phyloP scores from a whole-genome alignment of 2,797 vertebrate genomes.

The Xerus rutilus region DNA sequence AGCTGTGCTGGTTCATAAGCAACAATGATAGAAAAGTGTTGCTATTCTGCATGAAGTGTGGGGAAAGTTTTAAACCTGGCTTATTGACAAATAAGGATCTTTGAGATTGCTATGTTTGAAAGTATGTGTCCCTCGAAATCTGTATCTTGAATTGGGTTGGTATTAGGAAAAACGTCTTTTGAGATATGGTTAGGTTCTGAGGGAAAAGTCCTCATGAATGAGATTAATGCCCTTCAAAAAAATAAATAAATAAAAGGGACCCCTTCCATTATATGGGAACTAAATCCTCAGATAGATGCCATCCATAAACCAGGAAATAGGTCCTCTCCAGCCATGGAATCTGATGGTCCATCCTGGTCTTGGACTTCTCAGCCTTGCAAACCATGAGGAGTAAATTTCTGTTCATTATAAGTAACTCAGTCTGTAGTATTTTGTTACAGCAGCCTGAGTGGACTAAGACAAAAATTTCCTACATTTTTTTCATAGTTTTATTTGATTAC shows the following conservation, averaged over 20 bases:
- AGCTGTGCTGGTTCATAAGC: neutral
- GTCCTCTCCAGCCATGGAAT: neutral
- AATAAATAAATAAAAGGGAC: neutral
- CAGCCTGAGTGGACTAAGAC: neutral
- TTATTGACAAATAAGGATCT: constrained; percentile 16
- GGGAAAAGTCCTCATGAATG: neutral
- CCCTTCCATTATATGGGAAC: neutral
- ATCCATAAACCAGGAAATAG: neutral
- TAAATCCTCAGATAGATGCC: neutral
- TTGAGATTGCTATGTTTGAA: neutral
- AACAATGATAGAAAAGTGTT: neutral
- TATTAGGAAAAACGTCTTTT: neutral
- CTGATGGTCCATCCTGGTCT: neutral
- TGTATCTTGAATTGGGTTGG: neutral
- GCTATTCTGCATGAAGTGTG: neutral
- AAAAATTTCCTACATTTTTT: neutral
- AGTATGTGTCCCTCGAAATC: neutral
- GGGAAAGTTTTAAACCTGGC: neutral
- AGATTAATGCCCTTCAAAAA: neutral
- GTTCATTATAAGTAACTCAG: neutral
- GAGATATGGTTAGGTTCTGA: neutral
- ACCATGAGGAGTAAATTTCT: neutral
- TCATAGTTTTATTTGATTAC: neutral
- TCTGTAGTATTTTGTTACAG: neutral
- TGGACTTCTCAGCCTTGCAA: neutral